Percentiles rank a stretch among this genome's conserved stretches.
Evolutionary conservation across 2,888 invertebrate species (phyloP).

Genomic region (Oscheius sp.): DNA sequence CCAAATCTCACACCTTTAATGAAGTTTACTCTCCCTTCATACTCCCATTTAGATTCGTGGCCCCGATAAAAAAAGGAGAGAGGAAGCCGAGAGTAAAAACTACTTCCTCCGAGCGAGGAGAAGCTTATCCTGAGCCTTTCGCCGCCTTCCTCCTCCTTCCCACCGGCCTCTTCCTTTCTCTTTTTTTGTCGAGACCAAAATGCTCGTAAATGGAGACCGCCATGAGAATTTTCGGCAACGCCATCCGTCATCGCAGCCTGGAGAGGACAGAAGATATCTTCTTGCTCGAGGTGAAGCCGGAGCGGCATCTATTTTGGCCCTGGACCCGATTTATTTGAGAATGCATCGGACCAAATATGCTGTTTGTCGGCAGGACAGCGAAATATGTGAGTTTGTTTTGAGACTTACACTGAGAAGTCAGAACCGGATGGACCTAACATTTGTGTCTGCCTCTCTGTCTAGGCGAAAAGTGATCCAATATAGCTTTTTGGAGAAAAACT

Average conservation of each 20-base stretch:
- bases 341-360: slow-evolving; percentile 19
- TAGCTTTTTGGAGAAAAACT: neutral
- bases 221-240: slow-evolving; percentile 2
- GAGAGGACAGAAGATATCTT: too few relatives aligned
- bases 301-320: slow-evolving; percentile 13
- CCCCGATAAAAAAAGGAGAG: neutral
- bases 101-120: neutral
- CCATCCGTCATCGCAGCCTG: neutral
- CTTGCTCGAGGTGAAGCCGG: neutral
- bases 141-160: neutral
- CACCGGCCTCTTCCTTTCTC: neutral
- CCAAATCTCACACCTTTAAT: neutral
- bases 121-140: neutral
- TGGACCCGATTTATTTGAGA: slow-evolving; percentile 13
- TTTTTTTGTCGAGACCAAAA: neutral
- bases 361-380: slow-evolving; percentile 24
- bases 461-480: too few relatives aligned
- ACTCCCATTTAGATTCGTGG: neutral
- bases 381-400: slow-evolving; percentile 8
- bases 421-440: neutral
- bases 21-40: neutral
- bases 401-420: neutral
- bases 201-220: slow-evolving; percentile 22
- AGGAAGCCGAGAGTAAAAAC: neutral
- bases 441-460: too few relatives aligned